Evolutionary conservation across 2,888 invertebrate species (phyloP).

Genomic region (Drosophila flavopinicola): DNA sequence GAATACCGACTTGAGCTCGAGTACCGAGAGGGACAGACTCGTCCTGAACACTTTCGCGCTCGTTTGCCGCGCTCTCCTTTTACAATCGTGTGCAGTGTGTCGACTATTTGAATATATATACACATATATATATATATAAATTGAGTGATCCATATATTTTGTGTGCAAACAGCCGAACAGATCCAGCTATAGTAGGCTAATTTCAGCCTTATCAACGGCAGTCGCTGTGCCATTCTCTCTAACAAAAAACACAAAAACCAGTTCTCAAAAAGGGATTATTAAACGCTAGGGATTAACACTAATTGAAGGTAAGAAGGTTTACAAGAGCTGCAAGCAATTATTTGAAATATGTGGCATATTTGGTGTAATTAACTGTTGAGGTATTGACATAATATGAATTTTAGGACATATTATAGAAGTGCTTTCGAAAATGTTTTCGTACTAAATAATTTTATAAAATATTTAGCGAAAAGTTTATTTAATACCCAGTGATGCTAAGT

Average conservation of each 20-base stretch:
- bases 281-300: constrained; percentile 58
- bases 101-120: too few species aligned
- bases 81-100: too few species aligned
- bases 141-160: too few species aligned
- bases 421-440: too few species aligned
- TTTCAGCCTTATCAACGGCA: constrained; percentile 25
- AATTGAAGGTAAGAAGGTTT: constrained; percentile 48
- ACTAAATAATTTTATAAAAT: too few species aligned
- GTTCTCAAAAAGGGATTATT: constrained; percentile 59
- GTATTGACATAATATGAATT: background rate
- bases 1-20: constrained; percentile 8
- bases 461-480: too few species aligned
- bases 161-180: constrained; percentile 54
- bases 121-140: too few species aligned
- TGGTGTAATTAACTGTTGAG: background rate
- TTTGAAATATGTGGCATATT: background rate
- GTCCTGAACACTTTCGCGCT: constrained; percentile 53
- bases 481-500: too few species aligned
- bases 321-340: background rate
- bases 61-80: constrained; percentile 32
- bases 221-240: constrained; percentile 43
- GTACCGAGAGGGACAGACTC: constrained; percentile 28
- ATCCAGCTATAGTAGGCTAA: constrained; percentile 18
- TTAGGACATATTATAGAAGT: too few species aligned
- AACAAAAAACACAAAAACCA: constrained; percentile 16